Evolutionary conservation across 2,113 vertebrate species (phyloP), one percentile per base, ranked within the genome.

Genomic region (Barnardius zonarius): DNA sequence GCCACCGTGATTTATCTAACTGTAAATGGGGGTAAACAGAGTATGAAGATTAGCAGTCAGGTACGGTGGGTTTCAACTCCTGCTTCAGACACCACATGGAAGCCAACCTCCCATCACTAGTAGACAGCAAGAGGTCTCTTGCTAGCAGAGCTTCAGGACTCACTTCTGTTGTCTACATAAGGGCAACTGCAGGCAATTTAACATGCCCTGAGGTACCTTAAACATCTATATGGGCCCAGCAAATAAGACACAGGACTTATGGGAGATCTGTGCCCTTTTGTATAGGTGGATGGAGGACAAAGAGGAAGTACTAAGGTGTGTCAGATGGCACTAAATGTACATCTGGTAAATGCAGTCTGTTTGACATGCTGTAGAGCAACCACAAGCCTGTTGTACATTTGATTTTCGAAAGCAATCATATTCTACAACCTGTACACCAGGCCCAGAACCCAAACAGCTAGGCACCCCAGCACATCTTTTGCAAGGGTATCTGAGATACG

Each of bases 31-130:
- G 49, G 8, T 9, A 16, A 49, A 41, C 9, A 24, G 39, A 25
- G 11, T 19, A 10, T 1, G 7, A 51, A 48, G 25, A 20, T 35
- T 5, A 59, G 30, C 18, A 28, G 62, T 13, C 13, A 11, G 0
- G 2, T 11, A 28, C 20, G 25, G 33, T n/a, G 25, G 73, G 37
- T 46, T 75, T 78, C 83, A 74, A 31, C 35, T 82, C n/a, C 54
- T 63, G 54, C 69, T 75, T 62, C 48, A 55, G 63, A 37, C 39
- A 35, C n/a, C 30, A 24, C 5, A 5, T 30, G n/a, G 43, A 64
- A 83, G 6, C 31, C 27, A 41, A 1, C 5, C 23, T 49, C 30
- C n/a, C 10, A 8, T 24, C 7, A 13, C 9, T 35, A 19, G 37
- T 1, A 17, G 63, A 5, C 33, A 44, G 6, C 5, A 27, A 44